phyloP scores from a whole-genome alignment of 2,113 vertebrate genomes.

The Heterotis niloticus region DNA sequence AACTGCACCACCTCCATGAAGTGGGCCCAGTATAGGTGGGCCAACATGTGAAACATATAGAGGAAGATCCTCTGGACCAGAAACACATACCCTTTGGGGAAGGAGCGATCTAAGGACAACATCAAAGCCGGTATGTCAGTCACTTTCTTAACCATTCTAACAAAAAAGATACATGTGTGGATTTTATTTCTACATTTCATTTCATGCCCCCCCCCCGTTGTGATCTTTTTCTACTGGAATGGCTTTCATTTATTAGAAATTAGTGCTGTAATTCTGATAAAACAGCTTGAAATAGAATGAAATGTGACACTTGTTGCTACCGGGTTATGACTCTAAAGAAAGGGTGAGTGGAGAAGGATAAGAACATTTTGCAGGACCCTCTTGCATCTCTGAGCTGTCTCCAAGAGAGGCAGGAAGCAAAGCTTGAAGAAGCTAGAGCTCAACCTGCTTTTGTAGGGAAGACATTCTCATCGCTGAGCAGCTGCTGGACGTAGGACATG shows the following conservation, averaged over 20 bases:
- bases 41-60: conserved; percentile 68
- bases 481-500: conserved; percentile 72
- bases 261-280: too few species aligned
- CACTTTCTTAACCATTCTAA: too few species aligned
- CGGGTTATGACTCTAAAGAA: too few species aligned
- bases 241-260: too few species aligned
- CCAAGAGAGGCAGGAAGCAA: background rate
- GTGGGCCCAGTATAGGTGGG: conserved; percentile 75
- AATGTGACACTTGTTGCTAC: too few species aligned
- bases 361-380: too few species aligned
- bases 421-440: background rate
- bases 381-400: too few species aligned
- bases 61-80: conserved; percentile 72
- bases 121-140: background rate
- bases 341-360: too few species aligned
- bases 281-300: too few species aligned
- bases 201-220: background rate
- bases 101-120: conserved; percentile 51
- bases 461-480: conserved; percentile 69
- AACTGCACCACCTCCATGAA: conserved; percentile 62
- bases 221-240: too few species aligned
- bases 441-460: conserved; percentile 70
- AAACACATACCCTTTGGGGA: conserved; percentile 64
- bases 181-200: background rate
- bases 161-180: background rate